Conservation (phyloP, 2,888 invertebrate genomes). For the Tachina lurida region DNA sequence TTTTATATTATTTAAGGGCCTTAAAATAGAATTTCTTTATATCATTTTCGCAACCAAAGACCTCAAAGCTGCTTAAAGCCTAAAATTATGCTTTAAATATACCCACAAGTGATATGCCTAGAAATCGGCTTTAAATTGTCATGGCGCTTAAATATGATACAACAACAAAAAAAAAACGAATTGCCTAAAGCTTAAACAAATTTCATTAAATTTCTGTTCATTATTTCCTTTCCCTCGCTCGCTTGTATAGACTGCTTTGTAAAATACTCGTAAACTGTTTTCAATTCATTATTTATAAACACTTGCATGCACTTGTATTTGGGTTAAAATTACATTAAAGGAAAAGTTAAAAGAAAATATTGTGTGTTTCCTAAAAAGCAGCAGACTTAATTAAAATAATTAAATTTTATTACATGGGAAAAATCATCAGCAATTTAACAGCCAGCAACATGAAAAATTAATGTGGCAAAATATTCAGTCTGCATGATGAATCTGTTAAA, state of each 20-base stretch:
- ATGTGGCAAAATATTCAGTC: conserved; percentile 27
- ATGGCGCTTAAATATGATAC: neutral
- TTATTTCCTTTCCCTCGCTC: neutral
- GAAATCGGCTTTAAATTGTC: neutral
- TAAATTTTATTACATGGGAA: conserved; percentile 56
- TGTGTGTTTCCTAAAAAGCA: conserved; percentile 42
- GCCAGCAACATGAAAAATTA: conserved; percentile 22
- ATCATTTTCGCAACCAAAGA: no score
- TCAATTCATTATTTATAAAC: conserved; percentile 7
- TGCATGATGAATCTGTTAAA: conserved; percentile 8
- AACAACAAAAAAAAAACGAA: neutral
- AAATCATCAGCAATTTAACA: conserved; percentile 24
- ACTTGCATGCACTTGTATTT: neutral
- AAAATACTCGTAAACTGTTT: conserved; percentile 5
- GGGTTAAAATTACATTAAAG: conserved; percentile 34
- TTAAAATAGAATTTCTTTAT: no score
- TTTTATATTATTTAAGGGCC: no score
- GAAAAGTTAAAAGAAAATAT: conserved; percentile 8
- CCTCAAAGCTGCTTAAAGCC: neutral
- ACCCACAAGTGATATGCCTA: neutral
- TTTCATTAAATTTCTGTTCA: neutral
- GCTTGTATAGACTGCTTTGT: neutral
- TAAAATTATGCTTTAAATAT: neutral
- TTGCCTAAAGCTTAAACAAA: neutral
- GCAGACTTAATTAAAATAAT: conserved; percentile 61